Evolutionary conservation across 2,888 invertebrate species (phyloP).

Genomic region (Ornithoptera alexandrae): DNA sequence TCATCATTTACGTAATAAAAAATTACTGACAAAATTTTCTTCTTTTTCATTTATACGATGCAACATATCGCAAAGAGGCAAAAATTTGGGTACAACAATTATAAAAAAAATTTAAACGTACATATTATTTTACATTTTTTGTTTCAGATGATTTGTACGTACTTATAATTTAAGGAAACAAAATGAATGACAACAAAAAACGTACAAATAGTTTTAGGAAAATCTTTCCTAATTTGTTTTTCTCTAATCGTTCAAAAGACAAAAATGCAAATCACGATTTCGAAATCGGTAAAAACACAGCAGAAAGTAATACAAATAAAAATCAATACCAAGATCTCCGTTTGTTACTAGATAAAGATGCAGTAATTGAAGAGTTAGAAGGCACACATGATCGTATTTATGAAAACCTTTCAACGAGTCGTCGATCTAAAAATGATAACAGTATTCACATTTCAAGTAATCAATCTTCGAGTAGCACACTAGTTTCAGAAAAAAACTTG

Average conservation of each 20-base stretch:
- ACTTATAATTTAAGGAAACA: neutral
- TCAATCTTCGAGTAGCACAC: conserved; percentile 66
- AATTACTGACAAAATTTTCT: no score
- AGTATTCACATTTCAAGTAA: conserved; percentile 50
- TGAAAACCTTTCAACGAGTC: conserved; percentile 59
- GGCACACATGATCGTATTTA: conserved; percentile 60
- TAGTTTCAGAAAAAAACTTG: conserved; percentile 62
- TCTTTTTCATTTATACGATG: no score
- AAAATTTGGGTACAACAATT: no score
- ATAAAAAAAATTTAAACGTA: neutral
- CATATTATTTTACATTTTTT: neutral
- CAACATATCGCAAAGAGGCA: no score
- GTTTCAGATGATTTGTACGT: neutral
- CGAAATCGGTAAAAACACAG: conserved; percentile 34
- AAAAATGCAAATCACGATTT: conserved; percentile 51
- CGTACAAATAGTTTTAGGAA: conserved; percentile 64
- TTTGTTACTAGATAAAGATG: conserved; percentile 45
- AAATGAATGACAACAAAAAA: conserved; percentile 55
- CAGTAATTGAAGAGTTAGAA: conserved; percentile 37
- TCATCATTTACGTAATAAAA: no score
- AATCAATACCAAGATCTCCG: conserved; percentile 67
- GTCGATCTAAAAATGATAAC: conserved; percentile 40
- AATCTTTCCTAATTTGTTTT: conserved; percentile 65
- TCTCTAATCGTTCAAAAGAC: conserved; percentile 59
- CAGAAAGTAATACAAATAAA: conserved; percentile 39